phyloP scores from a whole-genome alignment of 2,113 vertebrate genomes.

The Triplophysa siluroides region DNA sequence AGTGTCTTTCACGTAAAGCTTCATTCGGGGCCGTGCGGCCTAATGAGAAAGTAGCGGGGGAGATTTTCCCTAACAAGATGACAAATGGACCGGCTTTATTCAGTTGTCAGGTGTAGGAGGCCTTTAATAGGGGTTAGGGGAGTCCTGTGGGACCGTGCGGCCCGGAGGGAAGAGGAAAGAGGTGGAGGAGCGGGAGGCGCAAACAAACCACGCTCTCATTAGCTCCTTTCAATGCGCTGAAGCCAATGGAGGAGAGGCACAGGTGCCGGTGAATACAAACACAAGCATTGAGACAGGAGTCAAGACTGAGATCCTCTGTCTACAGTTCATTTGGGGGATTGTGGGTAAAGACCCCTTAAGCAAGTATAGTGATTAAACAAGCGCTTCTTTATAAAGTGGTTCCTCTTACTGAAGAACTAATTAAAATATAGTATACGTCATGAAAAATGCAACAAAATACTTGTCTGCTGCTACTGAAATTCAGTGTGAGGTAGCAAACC shows the following conservation, averaged over 20 bases:
- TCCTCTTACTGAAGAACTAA: no score
- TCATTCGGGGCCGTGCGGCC: slow-evolving; percentile 43
- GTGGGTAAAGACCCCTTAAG: neutral
- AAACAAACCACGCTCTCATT: slow-evolving; percentile 50
- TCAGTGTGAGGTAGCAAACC: no score
- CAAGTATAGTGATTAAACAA: neutral
- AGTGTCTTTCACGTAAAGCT: slow-evolving; percentile 41
- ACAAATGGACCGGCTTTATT: slow-evolving; percentile 52
- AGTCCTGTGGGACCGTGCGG: slow-evolving; percentile 38
- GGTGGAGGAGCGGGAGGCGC: slow-evolving; percentile 1
- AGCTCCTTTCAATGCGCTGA: slow-evolving; percentile 38
- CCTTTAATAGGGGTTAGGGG: slow-evolving; percentile 46
- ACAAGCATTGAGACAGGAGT: slow-evolving; percentile 24
- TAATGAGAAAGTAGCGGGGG: slow-evolving; percentile 50
- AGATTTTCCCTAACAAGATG: slow-evolving; percentile 51
- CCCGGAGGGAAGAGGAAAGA: neutral
- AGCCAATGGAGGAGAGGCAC: slow-evolving; percentile 39
- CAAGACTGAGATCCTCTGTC: neutral
- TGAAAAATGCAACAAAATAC: no score
- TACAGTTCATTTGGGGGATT: slow-evolving; percentile 9
- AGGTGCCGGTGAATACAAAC: slow-evolving; percentile 47
- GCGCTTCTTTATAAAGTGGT: neutral
- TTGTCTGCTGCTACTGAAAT: no score
- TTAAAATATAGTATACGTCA: no score
- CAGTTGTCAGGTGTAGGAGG: slow-evolving; percentile 36